Base-by-base conservation (phyloP, 2,888 invertebrate species). In the Diarsia mendica region DNA sequence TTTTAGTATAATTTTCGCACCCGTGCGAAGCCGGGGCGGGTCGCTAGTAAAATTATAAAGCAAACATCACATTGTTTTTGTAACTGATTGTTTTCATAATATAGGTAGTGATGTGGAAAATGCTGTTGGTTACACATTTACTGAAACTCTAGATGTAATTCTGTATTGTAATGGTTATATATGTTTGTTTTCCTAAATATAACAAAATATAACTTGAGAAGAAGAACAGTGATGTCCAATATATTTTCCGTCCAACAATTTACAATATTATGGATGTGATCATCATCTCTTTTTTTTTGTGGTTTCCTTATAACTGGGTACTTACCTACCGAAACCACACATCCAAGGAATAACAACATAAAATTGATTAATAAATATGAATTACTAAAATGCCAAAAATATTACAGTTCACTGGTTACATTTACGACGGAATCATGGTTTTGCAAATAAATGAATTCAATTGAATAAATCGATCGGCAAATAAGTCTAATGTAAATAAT, bases 401-500 rank as follows among this genome's bases (percentile, higher is more conserved):
- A 61, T 49, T 44, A 28, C 10, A 1, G 10, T 55, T 55, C 18
- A 20, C 9, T 74, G n/a, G 11, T 51, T 65, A 61, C 69, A 49
- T 73, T 72, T 60, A 28, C 28, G 9, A 49, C 8, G 33, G 65
- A 80, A 49, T 39, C 39, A 39, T 39, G 8, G 5, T 39, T 39
- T 39, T 39, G 8, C 8, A 39, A 39, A 39, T 8, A 39, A 39
- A 39, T 39, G 8, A 39, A 39, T 39, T 39, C 0, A 39, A 39
- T 39, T 39, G 39, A 39, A 39, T 39, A 8, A 8, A 39, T 67
- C 23, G 6, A 39, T 68, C 28, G 33, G 6, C 23, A 51, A 73
- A 67, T 72, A 69, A 63, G 9, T 63, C 49, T 83, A 67, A 68
- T 55, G 48, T 23, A 58, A 78, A 48, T 20, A 66, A 75, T 48